Percentiles rank a stretch among this genome's conserved stretches.
These are phyloP conservation scores for Physocephala rufipes DNA, from an alignment of 2,888 invertebrate genomes.

Conservation along the genomic window DNA sequence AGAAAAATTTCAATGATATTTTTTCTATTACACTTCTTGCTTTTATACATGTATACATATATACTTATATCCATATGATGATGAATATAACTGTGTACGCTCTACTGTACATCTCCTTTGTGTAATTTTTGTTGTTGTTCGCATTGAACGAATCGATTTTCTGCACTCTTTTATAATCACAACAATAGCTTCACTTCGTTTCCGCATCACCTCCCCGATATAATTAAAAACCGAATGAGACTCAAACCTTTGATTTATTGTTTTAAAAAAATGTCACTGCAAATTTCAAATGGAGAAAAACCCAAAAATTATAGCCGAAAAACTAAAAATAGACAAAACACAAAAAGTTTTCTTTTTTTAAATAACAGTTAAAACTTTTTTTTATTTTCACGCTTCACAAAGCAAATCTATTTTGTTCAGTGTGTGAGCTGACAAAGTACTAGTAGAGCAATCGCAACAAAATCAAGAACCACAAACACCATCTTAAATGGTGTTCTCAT, in stretches of 20 bases:
- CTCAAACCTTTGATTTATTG: background rate
- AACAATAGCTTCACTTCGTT: slow-evolving; percentile 1
- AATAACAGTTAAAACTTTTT: slow-evolving; percentile 11
- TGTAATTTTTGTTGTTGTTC: background rate
- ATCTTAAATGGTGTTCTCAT: background rate
- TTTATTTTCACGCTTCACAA: slow-evolving; percentile 4
- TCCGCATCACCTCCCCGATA: background rate
- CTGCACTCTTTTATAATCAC: slow-evolving; percentile 11
- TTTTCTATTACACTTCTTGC: background rate
- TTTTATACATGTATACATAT: background rate
- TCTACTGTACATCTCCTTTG: background rate
- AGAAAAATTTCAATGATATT: background rate
- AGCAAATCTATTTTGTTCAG: slow-evolving; percentile 20
- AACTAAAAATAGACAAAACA: slow-evolving; percentile 20
- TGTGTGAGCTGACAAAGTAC: slow-evolving; percentile 28
- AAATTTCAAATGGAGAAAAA: slow-evolving; percentile 23
- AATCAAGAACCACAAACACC: background rate
- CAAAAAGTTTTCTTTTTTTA: slow-evolving; percentile 10
- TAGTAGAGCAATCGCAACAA: slow-evolving; percentile 13
- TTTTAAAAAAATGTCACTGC: slow-evolving; percentile 8
- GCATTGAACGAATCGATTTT: slow-evolving; percentile 25
- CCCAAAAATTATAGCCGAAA: slow-evolving; percentile 3
- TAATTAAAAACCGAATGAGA: background rate
- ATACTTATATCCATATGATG: background rate
- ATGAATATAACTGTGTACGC: background rate